Conservation (phyloP, 2,797 vertebrate species). For the Poecilia wingei region DNA sequence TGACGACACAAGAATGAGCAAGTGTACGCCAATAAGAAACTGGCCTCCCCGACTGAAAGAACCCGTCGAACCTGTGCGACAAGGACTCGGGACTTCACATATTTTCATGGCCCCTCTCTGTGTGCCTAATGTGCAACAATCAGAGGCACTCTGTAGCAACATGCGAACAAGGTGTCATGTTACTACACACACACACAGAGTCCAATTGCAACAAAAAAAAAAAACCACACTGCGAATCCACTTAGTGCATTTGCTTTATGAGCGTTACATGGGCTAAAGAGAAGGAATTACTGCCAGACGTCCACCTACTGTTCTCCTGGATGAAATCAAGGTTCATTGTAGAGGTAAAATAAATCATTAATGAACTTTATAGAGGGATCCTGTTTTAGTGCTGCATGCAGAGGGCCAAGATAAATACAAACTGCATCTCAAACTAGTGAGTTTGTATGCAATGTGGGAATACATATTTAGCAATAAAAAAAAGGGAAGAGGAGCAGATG, state of each 20-base stretch:
- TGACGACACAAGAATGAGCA: not conserved
- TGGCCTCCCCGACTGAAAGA: slow-evolving; percentile 35
- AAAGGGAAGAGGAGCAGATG: not conserved
- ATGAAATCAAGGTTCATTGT: not conserved
- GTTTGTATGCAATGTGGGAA: not conserved
- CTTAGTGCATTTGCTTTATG: not conserved
- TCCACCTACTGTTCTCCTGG: not conserved
- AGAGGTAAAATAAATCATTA: slow-evolving; percentile 2
- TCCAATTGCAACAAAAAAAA: not conserved
- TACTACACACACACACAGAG: slow-evolving; percentile 38
- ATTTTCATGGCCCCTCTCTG: not conserved
- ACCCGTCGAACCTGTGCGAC: slow-evolving; percentile 68
- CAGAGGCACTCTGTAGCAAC: slow-evolving; percentile 48
- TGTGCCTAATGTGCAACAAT: slow-evolving; percentile 31
- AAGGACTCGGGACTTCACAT: slow-evolving; percentile 42
- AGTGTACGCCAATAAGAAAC: slow-evolving; percentile 24
- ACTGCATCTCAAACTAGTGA: not conserved
- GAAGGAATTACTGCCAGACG: not conserved
- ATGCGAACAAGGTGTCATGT: slow-evolving; percentile 41
- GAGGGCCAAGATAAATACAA: not conserved
- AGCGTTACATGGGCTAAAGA: not conserved
- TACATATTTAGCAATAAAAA: not conserved
- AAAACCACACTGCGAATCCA: not conserved
- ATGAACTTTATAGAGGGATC: not conserved
- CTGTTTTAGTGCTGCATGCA: not conserved